Evolutionary conservation across 2,797 vertebrate genomes (phyloP), one percentile per base, ranked within the genome.

Genomic region (Melanotaenia parkinsoni): DNA sequence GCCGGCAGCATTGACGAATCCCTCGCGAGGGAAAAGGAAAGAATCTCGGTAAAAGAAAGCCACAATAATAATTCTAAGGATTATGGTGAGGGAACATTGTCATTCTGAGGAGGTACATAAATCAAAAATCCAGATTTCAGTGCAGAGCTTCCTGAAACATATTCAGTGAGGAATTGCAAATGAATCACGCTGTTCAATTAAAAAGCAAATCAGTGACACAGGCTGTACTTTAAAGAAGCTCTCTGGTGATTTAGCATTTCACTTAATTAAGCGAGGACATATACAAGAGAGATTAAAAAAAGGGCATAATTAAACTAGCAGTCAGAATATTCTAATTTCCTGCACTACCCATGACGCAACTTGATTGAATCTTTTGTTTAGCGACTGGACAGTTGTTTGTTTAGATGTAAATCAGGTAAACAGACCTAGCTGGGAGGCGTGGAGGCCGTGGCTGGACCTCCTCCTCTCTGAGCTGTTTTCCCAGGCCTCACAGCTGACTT

Each of bases 371-470:
- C 53, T 30, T 56, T 14, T 13, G 51, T 9, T 18, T 30, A 56
- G 54, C 26, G 6, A 8, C 7, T 30, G 26, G 24, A 56, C 53
- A 30, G 53, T 7, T 30, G 14, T 30, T 56, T 28, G 51, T 54
- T 54, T 54, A 28, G 13, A 28, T 56, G 26, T 9, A 24, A 38
- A 50, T n/a, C 2, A 3, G 38, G 62, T 0, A 1, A 26, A 84
- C 92, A 81, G 59, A 95, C 95, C 93, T 40, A 95, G 91, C 72
- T 95, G 94, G 51, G 95, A 90, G 18, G 89, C 50, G 0, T 87
- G 88, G 53, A 94, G 86, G 40, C 93, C 89, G 1, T 89, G 89
- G 59, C 87, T 92, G 35, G 86, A 87, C 67, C 93, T 89, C 77
- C 93, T 92, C 88, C 94, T 89, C 71, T 93, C 92, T 0, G 80